Percentiles rank a stretch among this genome's conserved stretches.
phyloP scores from a whole-genome alignment of 2,888 invertebrate genomes.

The Clunio marinus region DNA sequence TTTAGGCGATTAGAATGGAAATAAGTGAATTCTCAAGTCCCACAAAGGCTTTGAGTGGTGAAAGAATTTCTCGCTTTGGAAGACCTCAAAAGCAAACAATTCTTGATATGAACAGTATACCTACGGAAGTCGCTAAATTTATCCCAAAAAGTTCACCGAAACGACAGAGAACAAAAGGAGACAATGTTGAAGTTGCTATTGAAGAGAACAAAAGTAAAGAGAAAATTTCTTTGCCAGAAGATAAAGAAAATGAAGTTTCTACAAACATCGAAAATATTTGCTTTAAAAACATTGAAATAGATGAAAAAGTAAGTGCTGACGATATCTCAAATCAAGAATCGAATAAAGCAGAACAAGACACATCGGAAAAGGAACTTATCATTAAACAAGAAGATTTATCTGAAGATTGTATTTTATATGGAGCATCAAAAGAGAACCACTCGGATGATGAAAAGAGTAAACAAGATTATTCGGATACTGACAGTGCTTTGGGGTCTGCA shows the following conservation, averaged over 20 bases:
- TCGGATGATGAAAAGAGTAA: neutral
- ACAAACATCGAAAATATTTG: too few species aligned
- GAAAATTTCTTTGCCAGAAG: neutral
- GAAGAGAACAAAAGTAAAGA: neutral
- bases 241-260: neutral
- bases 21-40: too few species aligned
- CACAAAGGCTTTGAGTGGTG: too few species aligned
- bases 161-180: neutral
- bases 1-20: too few species aligned
- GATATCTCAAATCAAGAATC: neutral
- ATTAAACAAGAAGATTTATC: neutral
- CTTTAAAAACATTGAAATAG: too few species aligned
- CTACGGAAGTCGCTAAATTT: neutral
- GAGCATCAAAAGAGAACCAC: neutral
- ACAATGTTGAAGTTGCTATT: neutral
- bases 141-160: neutral
- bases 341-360: neutral
- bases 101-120: neutral
- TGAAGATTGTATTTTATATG: neutral
- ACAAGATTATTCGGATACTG: constrained; percentile 14
- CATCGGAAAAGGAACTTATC: neutral
- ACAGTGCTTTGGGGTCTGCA: constrained; percentile 26
- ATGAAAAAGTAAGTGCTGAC: neutral
- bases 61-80: too few species aligned
- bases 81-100: neutral